Percentiles rank a stretch among this genome's conserved stretches.
Conservation (phyloP, 2,797 vertebrate genomes). For the Selene dorsalis region DNA sequence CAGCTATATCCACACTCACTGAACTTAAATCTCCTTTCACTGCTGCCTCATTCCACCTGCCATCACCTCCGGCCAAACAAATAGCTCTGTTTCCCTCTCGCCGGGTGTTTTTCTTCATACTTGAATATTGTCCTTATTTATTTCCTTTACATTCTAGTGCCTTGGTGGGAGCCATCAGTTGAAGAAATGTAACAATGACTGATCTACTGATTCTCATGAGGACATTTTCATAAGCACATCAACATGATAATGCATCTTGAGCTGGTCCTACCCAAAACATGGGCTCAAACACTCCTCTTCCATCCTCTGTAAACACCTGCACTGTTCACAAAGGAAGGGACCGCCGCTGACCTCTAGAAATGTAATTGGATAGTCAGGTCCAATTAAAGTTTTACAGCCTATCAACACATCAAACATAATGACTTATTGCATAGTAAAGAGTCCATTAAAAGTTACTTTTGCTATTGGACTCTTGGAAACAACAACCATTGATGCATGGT, state of each 20-base stretch:
- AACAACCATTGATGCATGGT: conserved; percentile 22
- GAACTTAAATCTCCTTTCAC: conserved; percentile 27
- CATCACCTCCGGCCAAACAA: conserved; percentile 19
- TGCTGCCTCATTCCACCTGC: conserved; percentile 23
- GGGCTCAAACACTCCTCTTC: conserved; percentile 1
- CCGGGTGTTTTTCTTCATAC: conserved; percentile 34
- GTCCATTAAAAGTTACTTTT: conserved; percentile 23
- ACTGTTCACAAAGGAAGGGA: conserved; percentile 13
- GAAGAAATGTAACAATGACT: conserved; percentile 25
- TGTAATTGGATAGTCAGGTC: too few relatives aligned
- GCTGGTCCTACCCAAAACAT: neutral
- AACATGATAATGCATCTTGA: neutral
- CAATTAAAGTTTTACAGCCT: conserved; percentile 27
- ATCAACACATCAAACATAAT: conserved; percentile 23
- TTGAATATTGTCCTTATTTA: conserved; percentile 25
- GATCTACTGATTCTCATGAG: conserved; percentile 24
- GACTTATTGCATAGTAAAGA: conserved; percentile 17
- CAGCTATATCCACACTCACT: conserved; percentile 32
- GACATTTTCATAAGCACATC: conserved; percentile 24
- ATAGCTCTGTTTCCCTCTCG: conserved; percentile 17
- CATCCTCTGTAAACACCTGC: conserved; percentile 19
- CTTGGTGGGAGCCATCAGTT: conserved; percentile 47
- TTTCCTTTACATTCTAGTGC: conserved; percentile 62
- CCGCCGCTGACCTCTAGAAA: conserved; percentile 13
- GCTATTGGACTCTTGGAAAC: conserved; percentile 17